phyloP scores from a whole-genome alignment of 2,888 invertebrate genomes.

The Anticlea derivata region DNA sequence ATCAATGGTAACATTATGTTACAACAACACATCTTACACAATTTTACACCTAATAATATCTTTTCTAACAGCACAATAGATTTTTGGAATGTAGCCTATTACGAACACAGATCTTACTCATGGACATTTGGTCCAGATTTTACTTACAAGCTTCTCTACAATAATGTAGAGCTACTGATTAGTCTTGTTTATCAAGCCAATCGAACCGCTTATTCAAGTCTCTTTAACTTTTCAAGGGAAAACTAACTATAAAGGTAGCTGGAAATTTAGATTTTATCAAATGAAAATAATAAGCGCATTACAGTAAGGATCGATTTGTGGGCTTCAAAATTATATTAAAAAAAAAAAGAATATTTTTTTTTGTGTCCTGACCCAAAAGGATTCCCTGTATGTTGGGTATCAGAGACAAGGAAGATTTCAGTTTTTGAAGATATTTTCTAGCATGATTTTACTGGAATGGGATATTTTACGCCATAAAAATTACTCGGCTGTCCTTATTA shows the following conservation, averaged over 20 bases:
- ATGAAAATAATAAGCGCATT: too few relatives aligned
- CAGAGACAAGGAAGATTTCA: too few relatives aligned
- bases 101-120: constrained; percentile 34
- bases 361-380: background rate
- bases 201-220: background rate
- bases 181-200: constrained; percentile 19
- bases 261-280: background rate
- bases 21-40: constrained; percentile 26
- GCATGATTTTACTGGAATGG: too few relatives aligned
- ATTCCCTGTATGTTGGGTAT: too few relatives aligned
- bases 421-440: too few relatives aligned
- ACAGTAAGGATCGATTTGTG: too few relatives aligned
- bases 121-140: constrained; percentile 19
- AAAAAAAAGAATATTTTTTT: too few relatives aligned
- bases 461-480: too few relatives aligned
- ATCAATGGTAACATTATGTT: constrained; percentile 33
- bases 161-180: constrained; percentile 10
- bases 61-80: constrained; percentile 31
- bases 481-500: too few relatives aligned
- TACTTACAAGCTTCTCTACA: constrained; percentile 14
- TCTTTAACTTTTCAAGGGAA: background rate
- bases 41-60: constrained; percentile 18
- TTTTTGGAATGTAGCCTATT: constrained; percentile 31
- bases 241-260: background rate
- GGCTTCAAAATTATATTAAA: too few relatives aligned